Base-by-base conservation (phyloP, 1,140 invertebrate species). In the Copidosoma floridanum region DNA sequence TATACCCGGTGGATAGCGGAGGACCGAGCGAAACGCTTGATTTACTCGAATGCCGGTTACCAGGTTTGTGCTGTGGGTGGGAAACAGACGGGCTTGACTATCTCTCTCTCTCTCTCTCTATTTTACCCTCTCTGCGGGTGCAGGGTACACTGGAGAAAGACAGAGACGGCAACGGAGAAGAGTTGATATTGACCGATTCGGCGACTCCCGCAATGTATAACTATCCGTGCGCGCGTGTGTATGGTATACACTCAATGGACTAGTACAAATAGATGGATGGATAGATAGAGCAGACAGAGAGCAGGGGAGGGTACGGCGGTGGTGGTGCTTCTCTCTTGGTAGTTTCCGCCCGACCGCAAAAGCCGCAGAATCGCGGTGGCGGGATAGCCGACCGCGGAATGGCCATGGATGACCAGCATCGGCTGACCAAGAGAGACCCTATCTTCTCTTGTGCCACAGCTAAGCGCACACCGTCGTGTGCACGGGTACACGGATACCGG, bases 261-360 rank as follows among this genome's bases (percentile, higher is more conserved):
- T n/a, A n/a, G n/a, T n/a, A n/a, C n/a, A n/a, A n/a, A n/a, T n/a
- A n/a, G n/a, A n/a, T n/a, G n/a, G n/a, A n/a, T n/a, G n/a, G n/a
- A n/a, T n/a, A n/a, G n/a, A n/a, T n/a, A n/a, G n/a, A n/a, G n/a
- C n/a, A n/a, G n/a, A n/a, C n/a, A n/a, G n/a, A n/a, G n/a, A 12
- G 5, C 26, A 26, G 14, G 4, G 26, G 47, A 6, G 21, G 16
- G 24, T 38, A 38, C 14, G 32, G 6, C 2, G 44, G 7, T 21
- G 44, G n/a, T 12, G n/a, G n/a, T n/a, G n/a, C n/a, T n/a, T n/a
- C n/a, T n/a, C n/a, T n/a, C n/a, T n/a, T 50, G 65, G 70, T 69
- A 70, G 71, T 73, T 68, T 70, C 66, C 66, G 63, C 58, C 67
- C 55, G 65, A 73, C 71, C 71, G 64, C 71, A 70, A 61, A 70